phyloP scores from a whole-genome alignment of 2,888 invertebrate species.

The Lithophane ornitopus region DNA sequence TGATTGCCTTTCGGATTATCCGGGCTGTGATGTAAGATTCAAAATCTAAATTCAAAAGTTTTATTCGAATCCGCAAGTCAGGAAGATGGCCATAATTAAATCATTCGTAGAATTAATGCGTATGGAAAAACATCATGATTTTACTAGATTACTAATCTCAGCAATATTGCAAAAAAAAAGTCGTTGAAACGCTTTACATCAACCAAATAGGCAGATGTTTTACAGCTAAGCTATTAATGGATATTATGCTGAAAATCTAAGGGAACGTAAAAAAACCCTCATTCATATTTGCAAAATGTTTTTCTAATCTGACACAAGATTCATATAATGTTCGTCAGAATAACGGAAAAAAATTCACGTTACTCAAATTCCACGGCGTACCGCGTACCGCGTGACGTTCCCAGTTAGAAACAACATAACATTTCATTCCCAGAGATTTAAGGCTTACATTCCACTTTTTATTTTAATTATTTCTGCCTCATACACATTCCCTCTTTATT shows the following conservation, averaged over 20 bases:
- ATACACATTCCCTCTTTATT: conserved; percentile 74
- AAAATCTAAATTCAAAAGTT: background rate
- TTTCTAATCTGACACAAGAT: background rate
- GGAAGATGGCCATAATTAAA: too few species aligned
- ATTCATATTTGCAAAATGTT: background rate
- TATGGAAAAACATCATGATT: background rate
- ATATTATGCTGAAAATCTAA: background rate
- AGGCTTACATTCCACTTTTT: conserved; percentile 62
- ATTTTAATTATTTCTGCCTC: conserved; percentile 74
- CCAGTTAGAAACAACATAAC: conserved; percentile 30
- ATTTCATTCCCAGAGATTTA: conserved; percentile 44
- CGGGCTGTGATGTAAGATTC: background rate
- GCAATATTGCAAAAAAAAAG: background rate
- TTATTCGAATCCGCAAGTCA: background rate
- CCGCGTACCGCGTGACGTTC: conserved; percentile 1
- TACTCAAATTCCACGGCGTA: conserved; percentile 20
- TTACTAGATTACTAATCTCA: background rate
- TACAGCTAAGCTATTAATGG: background rate
- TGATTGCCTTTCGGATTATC: conserved; percentile 25
- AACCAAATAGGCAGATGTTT: background rate
- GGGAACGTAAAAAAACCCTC: too few species aligned
- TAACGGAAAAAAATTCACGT: conserved; percentile 1
- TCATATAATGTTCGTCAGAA: background rate
- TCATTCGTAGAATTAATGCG: too few species aligned
- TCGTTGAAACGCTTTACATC: background rate